Conservation (phyloP, 2,888 invertebrate species). For the Ophonus ardosiacus region DNA sequence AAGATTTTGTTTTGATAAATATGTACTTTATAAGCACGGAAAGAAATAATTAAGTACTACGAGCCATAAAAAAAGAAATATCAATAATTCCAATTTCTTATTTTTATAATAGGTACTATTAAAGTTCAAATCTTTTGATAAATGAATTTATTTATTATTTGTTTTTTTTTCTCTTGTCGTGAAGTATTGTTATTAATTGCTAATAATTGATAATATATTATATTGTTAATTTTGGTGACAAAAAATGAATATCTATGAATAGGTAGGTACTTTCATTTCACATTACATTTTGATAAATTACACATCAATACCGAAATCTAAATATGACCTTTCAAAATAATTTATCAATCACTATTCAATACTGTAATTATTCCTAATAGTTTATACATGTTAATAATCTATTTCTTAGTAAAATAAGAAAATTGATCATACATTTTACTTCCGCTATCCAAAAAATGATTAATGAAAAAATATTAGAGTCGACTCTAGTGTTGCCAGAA, state of each 20-base stretch:
- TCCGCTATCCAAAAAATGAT: slow-evolving; percentile 27
- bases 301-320: neutral
- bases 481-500: too few species aligned
- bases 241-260: neutral
- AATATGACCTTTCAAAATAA: neutral
- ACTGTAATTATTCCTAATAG: neutral
- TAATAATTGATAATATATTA: too few species aligned
- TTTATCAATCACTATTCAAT: neutral
- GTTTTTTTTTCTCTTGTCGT: neutral
- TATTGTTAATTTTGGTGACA: too few species aligned
- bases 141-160: neutral
- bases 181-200: neutral
- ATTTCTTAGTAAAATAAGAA: neutral
- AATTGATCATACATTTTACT: neutral
- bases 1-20: slow-evolving; percentile 4
- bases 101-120: too few species aligned
- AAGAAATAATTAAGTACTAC: slow-evolving; percentile 38
- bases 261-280: neutral
- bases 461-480: slow-evolving; percentile 2
- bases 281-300: neutral
- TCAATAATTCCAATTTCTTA: too few species aligned
- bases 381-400: neutral
- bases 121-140: too few species aligned
- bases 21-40: slow-evolving; percentile 1
- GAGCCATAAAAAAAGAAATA: neutral